These are phyloP conservation scores for Sphaerophoria taeniata DNA, from an alignment of 2,888 invertebrate species.

Conservation along the genomic window DNA sequence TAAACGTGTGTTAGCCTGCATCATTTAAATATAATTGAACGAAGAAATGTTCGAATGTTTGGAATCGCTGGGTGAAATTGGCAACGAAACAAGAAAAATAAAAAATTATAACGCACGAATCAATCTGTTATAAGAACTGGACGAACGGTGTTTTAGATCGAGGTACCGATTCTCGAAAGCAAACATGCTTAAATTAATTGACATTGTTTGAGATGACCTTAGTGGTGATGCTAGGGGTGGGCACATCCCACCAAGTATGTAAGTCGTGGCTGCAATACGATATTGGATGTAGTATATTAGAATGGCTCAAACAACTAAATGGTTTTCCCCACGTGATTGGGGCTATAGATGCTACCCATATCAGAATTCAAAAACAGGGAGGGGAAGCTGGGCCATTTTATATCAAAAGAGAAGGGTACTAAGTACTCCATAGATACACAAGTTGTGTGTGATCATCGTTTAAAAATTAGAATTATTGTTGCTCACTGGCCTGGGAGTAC, in stretches of 20 bases:
- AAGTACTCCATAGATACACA: slow-evolving; percentile 10
- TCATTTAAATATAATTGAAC: no score
- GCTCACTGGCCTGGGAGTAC: background rate
- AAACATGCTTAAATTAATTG: background rate
- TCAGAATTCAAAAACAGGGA: slow-evolving; percentile 8
- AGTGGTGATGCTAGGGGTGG: slow-evolving; percentile 4
- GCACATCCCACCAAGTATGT: slow-evolving; percentile 2
- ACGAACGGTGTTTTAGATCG: background rate
- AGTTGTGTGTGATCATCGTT: background rate
- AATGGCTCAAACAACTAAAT: no score
- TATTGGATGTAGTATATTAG: background rate
- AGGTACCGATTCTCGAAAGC: background rate
- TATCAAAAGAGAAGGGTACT: background rate
- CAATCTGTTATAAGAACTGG: background rate
- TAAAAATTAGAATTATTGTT: slow-evolving; percentile 13
- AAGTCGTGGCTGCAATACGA: slow-evolving; percentile 23
- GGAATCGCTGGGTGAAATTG: no score
- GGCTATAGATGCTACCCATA: slow-evolving; percentile 3
- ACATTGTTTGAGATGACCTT: background rate
- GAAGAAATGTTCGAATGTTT: no score
- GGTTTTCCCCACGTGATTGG: background rate
- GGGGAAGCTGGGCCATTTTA: background rate
- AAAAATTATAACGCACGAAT: background rate
- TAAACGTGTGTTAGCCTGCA: no score
- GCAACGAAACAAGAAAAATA: no score